phyloP scores from a whole-genome alignment of 2,113 vertebrate species.

The Labeo catla region DNA sequence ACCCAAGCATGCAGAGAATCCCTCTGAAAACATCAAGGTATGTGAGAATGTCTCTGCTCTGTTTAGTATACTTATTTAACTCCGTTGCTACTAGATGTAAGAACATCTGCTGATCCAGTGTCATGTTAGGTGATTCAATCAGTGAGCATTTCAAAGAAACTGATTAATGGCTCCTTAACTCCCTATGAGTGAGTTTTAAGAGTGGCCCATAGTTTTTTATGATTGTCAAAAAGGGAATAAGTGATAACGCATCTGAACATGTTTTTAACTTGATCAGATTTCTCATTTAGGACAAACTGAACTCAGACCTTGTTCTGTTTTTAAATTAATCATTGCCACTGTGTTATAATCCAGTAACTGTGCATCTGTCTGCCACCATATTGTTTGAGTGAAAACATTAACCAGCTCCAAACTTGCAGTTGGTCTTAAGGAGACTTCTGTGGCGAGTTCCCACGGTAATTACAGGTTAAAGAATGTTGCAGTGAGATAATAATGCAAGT shows the following conservation, averaged over 20 bases:
- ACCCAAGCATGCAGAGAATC: conserved; percentile 42
- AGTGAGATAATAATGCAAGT: conserved; percentile 69
- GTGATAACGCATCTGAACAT: background rate
- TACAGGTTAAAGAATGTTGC: conserved; percentile 72
- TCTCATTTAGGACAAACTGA: background rate
- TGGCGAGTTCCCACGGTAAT: conserved; percentile 78
- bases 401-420: conserved; percentile 64
- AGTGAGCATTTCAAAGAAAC: background rate
- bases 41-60: background rate
- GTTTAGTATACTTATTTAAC: too few relatives aligned
- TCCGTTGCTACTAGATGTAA: background rate
- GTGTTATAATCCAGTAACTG: conserved; percentile 45
- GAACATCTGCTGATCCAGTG: background rate
- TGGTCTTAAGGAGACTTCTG: conserved; percentile 63
- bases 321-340: conserved; percentile 51
- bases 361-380: conserved; percentile 47
- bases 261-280: background rate
- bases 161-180: background rate
- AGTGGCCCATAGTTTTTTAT: background rate
- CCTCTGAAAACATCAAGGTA: conserved; percentile 53
- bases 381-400: conserved; percentile 68
- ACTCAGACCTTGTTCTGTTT: background rate
- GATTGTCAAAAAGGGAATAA: background rate
- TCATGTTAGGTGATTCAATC: background rate
- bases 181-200: too few relatives aligned